Conservation (phyloP, 1,140 invertebrate genomes). For the Drosophila bipectinata region DNA sequence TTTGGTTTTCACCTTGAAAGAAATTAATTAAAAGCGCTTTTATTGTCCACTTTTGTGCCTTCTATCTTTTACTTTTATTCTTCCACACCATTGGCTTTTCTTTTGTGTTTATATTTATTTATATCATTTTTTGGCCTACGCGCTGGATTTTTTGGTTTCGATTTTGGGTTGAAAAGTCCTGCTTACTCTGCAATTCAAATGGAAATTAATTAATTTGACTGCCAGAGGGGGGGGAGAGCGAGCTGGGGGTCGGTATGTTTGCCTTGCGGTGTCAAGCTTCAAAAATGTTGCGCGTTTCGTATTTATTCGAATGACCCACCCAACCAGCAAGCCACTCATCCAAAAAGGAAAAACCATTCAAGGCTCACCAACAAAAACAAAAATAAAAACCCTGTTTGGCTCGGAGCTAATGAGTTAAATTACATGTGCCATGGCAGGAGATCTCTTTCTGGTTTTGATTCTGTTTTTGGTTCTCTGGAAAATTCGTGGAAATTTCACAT, state of each 20-base stretch:
- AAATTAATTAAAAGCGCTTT: conserved; percentile 56
- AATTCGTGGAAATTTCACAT: conserved; percentile 5
- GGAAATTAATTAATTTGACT: conserved; percentile 74
- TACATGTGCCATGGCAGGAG: conserved; percentile 41
- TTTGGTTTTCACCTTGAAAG: conserved; percentile 44
- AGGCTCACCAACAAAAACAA: background rate
- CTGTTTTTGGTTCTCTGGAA: background rate
- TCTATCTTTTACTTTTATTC: background rate
- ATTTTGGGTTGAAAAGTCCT: conserved; percentile 4
- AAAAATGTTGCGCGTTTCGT: conserved; percentile 43
- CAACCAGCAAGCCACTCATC: background rate
- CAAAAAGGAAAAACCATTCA: background rate
- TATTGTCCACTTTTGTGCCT: conserved; percentile 31
- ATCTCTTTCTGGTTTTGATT: background rate
- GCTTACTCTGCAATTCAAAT: conserved; percentile 70
- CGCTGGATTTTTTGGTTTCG: conserved; percentile 10
- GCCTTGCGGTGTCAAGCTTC: conserved; percentile 46
- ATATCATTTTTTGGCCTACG: conserved; percentile 34
- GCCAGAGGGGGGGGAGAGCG: conserved; percentile 14
- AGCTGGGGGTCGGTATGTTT: conserved; percentile 12
- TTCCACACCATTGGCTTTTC: conserved; percentile 8
- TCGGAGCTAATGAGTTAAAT: conserved; percentile 61
- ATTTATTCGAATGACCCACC: conserved; percentile 47
- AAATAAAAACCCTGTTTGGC: conserved; percentile 27
- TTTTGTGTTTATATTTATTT: conserved; percentile 52